A percentile compares a stretch with the other conserved stretches of the same genome.
Evolutionary conservation across 1,140 invertebrate genomes (phyloP).

Genomic region (Coptotermes formosanus): DNA sequence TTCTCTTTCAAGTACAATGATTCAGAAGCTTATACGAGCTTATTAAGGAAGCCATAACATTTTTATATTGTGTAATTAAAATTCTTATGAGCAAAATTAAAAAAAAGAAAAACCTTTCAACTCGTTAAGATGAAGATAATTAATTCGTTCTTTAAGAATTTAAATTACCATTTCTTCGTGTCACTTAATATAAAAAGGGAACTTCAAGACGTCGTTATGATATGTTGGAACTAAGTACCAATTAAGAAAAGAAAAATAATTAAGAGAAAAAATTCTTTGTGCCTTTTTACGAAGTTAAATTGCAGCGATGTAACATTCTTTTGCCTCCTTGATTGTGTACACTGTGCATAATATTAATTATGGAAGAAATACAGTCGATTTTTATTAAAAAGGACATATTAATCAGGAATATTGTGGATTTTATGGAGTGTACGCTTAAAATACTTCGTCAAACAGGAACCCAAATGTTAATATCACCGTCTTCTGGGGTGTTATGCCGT

Average conservation of each 20-base stretch:
- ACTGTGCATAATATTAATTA: background rate
- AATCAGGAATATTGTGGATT: background rate
- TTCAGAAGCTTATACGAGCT: background rate
- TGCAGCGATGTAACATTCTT: background rate
- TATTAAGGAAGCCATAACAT: background rate
- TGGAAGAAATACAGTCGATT: background rate
- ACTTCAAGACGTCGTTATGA: conserved; percentile 4
- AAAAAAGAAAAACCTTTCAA: background rate
- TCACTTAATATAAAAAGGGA: background rate
- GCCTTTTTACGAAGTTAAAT: conserved; percentile 1
- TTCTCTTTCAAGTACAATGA: background rate
- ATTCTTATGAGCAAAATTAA: background rate
- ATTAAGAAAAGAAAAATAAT: conserved; percentile 17
- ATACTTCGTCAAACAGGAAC: no score
- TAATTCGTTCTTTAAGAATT: conserved; percentile 20
- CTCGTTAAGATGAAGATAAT: background rate
- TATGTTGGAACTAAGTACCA: background rate
- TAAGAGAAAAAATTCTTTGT: background rate
- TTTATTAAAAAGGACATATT: background rate
- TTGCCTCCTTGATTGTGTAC: background rate
- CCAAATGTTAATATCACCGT: no score
- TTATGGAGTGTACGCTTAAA: background rate
- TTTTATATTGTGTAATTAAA: conserved; percentile 12
- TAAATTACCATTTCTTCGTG: background rate
- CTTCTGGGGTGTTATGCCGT: no score